These are phyloP conservation scores for Drosophila albomicans DNA, from an alignment of 1,140 invertebrate species.

Conservation along the genomic window DNA sequence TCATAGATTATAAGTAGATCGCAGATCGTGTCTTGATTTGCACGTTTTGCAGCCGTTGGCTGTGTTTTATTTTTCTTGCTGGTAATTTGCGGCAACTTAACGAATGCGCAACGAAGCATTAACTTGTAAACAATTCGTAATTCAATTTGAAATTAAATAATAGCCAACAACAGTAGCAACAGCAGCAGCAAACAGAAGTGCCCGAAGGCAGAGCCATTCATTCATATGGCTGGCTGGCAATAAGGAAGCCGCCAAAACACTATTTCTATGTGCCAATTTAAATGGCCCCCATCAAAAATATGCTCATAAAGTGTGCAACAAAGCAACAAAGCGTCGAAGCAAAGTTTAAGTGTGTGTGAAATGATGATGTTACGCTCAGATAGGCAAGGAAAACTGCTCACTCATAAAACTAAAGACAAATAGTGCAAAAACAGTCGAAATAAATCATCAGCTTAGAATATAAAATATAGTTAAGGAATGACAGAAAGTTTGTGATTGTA, in stretches of 20 bases:
- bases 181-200: background rate
- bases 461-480: too few relatives aligned
- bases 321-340: slow-evolving; percentile 31
- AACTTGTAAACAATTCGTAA: slow-evolving; percentile 69
- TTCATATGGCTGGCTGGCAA: too few relatives aligned
- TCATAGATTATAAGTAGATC: slow-evolving; percentile 6
- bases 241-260: too few relatives aligned
- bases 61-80: background rate
- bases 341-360: slow-evolving; percentile 23
- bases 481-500: too few relatives aligned
- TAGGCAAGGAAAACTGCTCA: slow-evolving; percentile 1
- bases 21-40: slow-evolving; percentile 37
- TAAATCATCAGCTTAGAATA: too few relatives aligned
- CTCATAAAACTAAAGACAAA: background rate
- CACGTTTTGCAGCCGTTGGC: slow-evolving; percentile 44
- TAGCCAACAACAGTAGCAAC: slow-evolving; percentile 2
- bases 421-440: background rate
- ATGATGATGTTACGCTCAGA: slow-evolving; percentile 34
- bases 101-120: slow-evolving; percentile 65
- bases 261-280: slow-evolving; percentile 29
- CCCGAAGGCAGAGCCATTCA: too few relatives aligned
- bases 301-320: slow-evolving; percentile 4
- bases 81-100: slow-evolving; percentile 32
- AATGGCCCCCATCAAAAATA: slow-evolving; percentile 26
- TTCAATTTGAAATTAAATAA: slow-evolving; percentile 43